A percentile compares a stretch with the other conserved stretches of the same genome.
phyloP scores from a whole-genome alignment of 64 coral and sea anemone genomes.

The Trachythela sp. region DNA sequence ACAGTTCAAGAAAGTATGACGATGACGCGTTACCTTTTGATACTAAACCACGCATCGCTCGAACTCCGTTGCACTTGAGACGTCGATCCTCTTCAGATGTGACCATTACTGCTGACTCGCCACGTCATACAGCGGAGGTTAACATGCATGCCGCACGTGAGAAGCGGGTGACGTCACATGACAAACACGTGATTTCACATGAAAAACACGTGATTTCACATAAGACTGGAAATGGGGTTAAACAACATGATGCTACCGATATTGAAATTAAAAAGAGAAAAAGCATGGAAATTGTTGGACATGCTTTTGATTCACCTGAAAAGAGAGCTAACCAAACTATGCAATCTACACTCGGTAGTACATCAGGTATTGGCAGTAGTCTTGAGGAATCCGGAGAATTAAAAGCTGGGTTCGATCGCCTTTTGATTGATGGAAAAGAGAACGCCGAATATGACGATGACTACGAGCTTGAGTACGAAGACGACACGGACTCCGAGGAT shows the following conservation, averaged over 20 bases:
- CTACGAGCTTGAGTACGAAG: constrained; percentile 41
- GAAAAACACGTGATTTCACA: too few relatives aligned
- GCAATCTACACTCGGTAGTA: constrained; percentile 22
- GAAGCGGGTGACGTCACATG: not conserved
- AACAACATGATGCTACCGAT: not conserved
- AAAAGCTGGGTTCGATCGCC: constrained; percentile 24
- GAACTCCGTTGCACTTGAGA: constrained; percentile 65
- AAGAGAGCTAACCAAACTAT: not conserved
- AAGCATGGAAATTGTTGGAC: constrained; percentile 16
- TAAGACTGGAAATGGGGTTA: not conserved
- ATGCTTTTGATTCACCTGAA: constrained; percentile 12
- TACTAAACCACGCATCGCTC: constrained; percentile 76
- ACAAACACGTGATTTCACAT: too few relatives aligned
- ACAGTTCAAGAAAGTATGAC: constrained; percentile 23
- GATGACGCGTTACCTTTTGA: constrained; percentile 61
- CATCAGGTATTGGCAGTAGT: constrained; percentile 64
- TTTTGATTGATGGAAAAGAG: constrained; percentile 18
- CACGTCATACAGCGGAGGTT: not conserved
- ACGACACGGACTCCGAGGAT: constrained; percentile 31
- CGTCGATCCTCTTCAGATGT: constrained; percentile 23
- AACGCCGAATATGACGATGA: constrained; percentile 43
- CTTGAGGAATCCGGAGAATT: constrained; percentile 24
- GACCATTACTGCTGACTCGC: not conserved
- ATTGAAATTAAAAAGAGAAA: not conserved
- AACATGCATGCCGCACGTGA: not conserved